Conservation (phyloP, 2,797 vertebrate species). For the Pterois miles region DNA sequence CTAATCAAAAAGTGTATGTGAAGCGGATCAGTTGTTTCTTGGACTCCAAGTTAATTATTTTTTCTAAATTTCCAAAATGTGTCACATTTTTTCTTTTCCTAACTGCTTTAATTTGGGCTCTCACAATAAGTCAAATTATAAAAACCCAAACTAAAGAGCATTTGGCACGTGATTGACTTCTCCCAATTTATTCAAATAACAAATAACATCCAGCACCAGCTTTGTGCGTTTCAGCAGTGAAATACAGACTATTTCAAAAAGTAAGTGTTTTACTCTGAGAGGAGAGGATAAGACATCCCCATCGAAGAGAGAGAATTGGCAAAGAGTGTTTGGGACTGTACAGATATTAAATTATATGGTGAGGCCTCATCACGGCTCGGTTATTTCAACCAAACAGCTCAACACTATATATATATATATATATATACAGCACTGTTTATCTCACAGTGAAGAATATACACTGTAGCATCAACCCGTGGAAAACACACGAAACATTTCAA, state of each 20-base stretch:
- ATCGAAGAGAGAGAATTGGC: conserved; percentile 39
- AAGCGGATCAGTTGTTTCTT: background rate
- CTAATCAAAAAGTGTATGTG: background rate
- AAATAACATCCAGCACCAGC: conserved; percentile 55
- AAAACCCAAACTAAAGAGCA: conserved; percentile 24
- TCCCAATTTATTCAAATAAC: conserved; percentile 73
- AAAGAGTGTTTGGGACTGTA: conserved; percentile 25
- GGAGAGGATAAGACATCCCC: conserved; percentile 45
- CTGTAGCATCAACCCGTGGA: conserved; percentile 19
- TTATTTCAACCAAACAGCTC: conserved; percentile 10
- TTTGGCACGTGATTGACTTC: conserved; percentile 44
- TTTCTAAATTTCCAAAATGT: background rate
- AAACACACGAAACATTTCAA: conserved; percentile 23
- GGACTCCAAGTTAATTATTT: background rate
- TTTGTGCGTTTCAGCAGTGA: conserved; percentile 75
- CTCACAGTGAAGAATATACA: conserved; percentile 44
- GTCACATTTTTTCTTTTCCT: background rate
- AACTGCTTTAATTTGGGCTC: background rate
- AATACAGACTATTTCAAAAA: conserved; percentile 48
- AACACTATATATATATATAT: conserved; percentile 14
- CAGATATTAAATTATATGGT: conserved; percentile 14
- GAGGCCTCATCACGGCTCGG: conserved; percentile 6
- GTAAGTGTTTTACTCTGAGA: conserved; percentile 20
- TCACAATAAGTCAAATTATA: background rate
- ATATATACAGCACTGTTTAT: conserved; percentile 46